Base-by-base conservation (phyloP, 2,113 vertebrate species). In the Cacatua alba region DNA sequence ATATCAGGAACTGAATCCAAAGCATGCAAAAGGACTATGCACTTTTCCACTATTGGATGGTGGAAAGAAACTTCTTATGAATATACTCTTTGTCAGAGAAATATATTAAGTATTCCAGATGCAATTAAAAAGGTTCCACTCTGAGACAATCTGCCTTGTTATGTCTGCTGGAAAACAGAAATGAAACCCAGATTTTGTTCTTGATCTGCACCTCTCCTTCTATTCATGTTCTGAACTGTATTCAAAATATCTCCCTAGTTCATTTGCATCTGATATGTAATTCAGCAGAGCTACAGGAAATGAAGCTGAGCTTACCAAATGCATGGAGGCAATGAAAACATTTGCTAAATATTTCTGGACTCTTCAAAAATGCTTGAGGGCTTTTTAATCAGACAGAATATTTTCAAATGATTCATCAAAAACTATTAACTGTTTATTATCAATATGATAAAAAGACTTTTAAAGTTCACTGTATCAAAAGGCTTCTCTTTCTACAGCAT, bases 261-360 rank as follows among this genome's bases (percentile, higher is more conserved):
- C 46, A 52, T 94, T 89, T 75, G 83, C 59, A 92, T 93, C 64
- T 92, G 82, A 82, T 91, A 79, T 86, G 80, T 96, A 67, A 83
- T 91, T 82, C 74, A 87, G 46, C 31, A 72, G 74, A 90, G 53
- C 11, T 68, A 90, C 81, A 89, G 95, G 92, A 97, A 96, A 97
- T 96, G 90, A 96, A 93, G 57, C 37, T 28, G 49, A 81, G 67
- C 64, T 87, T 96, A 91, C 67, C 26, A 91, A 92, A 88, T 8
- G 28, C 88, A 95, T 83, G 59, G 63, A 94, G 49, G 83, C 53
- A 95, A 92, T 70, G 68, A 93, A 90, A 96, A 74, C 8, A 91
- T 52, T 91, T 86, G 8, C 39, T 82, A 85, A 92, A 82, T 92
- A 92, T 91, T 92, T 44, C 39, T 48, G 55, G 49, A 60, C 17